Base-by-base conservation (phyloP, 2,888 invertebrate genomes). In the Drosophila prostipennis region DNA sequence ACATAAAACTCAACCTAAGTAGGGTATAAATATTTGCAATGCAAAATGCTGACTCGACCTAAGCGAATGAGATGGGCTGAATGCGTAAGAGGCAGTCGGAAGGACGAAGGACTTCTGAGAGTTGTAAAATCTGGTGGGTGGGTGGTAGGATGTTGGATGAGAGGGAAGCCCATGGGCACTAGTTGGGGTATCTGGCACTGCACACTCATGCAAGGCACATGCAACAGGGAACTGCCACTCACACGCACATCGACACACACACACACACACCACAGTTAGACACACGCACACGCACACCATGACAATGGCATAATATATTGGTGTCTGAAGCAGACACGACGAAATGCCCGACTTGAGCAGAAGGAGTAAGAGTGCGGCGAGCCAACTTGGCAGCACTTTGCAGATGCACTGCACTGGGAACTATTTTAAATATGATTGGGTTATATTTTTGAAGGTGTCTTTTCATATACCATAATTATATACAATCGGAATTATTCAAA, bases 291-390 rank as follows among this genome's bases (percentile, higher is more conserved):
- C 71, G 51, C 60, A 45, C 58, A 55, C 71, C 51, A 71, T 42
- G 52, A 63, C 78, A 70, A 72, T 74, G 70, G 45, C 73, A 78
- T 75, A 83, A 76, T 81, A 73, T 80, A 83, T 78, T 83, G 68
- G 78, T 73, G 87, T 78, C 80, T 63, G 63, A 70, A 55, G 55
- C 76, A 77, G 68, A 56, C 67, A 55, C 56, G 63, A 58, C 42
- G 29, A 69, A 69, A 55, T 54, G 60, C 48, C 54, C 43, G 70
- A 65, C 61, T 63, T 63, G 57, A 53, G 49, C 32, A 70, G 58
- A 19, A 61, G 61, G 19, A 34, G 39, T 37, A 49, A n/a, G 46
- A 29, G 52, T 37, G 46, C 6, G 53, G 43, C 52, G 19, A 46
- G 59, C 34, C 56, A 37, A 60, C 60, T 64, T 78, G 73, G 61